Evolutionary conservation across 2,888 invertebrate genomes (phyloP).

Genomic region (Eudasyphora cyanicolor): DNA sequence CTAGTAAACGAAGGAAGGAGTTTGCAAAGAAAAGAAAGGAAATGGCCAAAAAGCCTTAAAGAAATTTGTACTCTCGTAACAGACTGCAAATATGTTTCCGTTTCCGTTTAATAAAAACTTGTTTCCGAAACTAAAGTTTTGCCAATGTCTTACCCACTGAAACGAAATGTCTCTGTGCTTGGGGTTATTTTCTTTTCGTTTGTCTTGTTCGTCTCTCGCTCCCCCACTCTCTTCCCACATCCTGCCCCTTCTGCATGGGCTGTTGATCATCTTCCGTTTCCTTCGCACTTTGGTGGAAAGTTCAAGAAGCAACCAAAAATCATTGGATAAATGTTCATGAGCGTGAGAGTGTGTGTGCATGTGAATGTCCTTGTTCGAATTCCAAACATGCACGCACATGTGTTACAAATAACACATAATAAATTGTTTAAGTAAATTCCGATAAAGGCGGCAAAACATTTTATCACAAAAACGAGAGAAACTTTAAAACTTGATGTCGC

Average conservation of each 20-base stretch:
- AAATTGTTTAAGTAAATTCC: slow-evolving; percentile 42
- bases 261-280: neutral
- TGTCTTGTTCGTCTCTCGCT: too few species aligned
- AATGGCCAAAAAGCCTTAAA: slow-evolving; percentile 53
- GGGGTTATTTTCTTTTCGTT: neutral
- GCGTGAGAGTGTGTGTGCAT: neutral
- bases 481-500: neutral
- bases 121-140: slow-evolving; percentile 54
- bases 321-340: neutral
- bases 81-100: slow-evolving; percentile 61
- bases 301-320: neutral
- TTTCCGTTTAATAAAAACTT: slow-evolving; percentile 55
- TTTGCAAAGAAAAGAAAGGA: slow-evolving; percentile 25
- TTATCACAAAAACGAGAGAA: neutral
- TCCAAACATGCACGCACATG: slow-evolving; percentile 50
- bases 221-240: too few species aligned
- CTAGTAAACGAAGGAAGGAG: neutral
- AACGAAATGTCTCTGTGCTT: neutral
- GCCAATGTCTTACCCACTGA: neutral
- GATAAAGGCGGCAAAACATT: slow-evolving; percentile 12
- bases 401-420: slow-evolving; percentile 56
- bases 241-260: too few species aligned
- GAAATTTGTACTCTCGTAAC: slow-evolving; percentile 46
- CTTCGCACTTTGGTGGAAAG: neutral
- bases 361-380: slow-evolving; percentile 1